Evolutionary conservation across 23 tunicate genomes (phyloP), one percentile per base, ranked within the genome.

Genomic region (Ciona savignyi): DNA sequence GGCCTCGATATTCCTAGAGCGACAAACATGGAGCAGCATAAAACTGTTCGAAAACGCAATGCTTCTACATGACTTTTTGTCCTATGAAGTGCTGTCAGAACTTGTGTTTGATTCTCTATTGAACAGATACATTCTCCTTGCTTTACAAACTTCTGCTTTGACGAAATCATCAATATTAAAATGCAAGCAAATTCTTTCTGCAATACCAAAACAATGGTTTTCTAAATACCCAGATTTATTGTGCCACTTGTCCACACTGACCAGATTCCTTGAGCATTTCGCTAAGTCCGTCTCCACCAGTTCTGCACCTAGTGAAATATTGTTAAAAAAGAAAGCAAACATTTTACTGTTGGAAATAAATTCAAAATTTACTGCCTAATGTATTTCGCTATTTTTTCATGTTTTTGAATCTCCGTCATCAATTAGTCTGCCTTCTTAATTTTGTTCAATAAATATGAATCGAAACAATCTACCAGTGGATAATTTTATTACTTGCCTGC

Each of bases 1-100:
- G 32, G 63, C 76, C 34, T 86, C 86, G 11, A 70, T 51, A 27
- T 94, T 82, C 76, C 83, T 94, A 42, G 90, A 87, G 35, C 74
- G 95, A 23, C 99, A 94, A 56, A 79, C 87, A 2, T 86, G 94
- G 94, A 30, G 91, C 32, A 74, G 83, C 68, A 79, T 94, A 15
- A 94, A 94, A 75, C 77, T 94, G 28, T 79, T 87, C 66, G 70
- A 79, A 74, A 94, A 94, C 51, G 70, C 72, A 22, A 27, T 83
- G 74, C 34, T 82, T 11, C 78, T 94, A 2, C 74, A 86, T 62
- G 86, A 78, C 21, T 62, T 83, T 26, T 64, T 94, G 20, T 82
- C 96, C 19, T 69, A 66, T 30, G 29, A 75, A 70, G 63, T 74
- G 28, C 65, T 94, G 25, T 70, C 76, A 34, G 90, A 86, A 76